Conservation (phyloP, 1,140 invertebrate species). For the Bombus sylvicola region DNA sequence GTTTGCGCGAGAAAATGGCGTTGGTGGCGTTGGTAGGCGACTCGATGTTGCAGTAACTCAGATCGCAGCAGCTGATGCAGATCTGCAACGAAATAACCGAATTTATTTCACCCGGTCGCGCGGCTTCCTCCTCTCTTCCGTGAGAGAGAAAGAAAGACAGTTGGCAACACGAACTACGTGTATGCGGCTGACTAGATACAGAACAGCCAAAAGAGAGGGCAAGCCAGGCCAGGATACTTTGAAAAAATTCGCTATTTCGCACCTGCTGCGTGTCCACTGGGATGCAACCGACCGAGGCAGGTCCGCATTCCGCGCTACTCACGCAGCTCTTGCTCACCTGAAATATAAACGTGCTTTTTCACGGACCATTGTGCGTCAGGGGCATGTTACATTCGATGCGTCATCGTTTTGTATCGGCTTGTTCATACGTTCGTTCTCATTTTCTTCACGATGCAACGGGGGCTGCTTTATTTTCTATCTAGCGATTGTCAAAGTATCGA, state of each 20-base stretch:
- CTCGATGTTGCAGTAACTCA: constrained; percentile 86
- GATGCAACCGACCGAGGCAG: constrained; percentile 85
- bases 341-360: constrained; percentile 29
- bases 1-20: constrained; percentile 82
- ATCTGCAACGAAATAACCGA: constrained; percentile 83
- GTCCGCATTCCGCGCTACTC: constrained; percentile 84
- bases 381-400: background rate
- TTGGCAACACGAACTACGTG: background rate
- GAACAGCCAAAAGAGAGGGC: background rate
- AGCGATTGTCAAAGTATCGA: background rate
- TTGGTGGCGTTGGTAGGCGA: constrained; percentile 85
- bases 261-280: constrained; percentile 86
- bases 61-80: constrained; percentile 87
- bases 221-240: constrained; percentile 41
- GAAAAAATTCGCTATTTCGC: constrained; percentile 79
- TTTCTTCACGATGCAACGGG: constrained; percentile 1
- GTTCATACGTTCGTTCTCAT: background rate
- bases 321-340: constrained; percentile 87
- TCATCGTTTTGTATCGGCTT: background rate
- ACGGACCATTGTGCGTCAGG: background rate
- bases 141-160: background rate
- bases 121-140: background rate
- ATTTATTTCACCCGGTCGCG: constrained; percentile 72
- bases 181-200: too few species aligned
- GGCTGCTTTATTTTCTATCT: background rate